Evolutionary conservation across 2,797 vertebrate species (phyloP).

Genomic region (Melanotaenia nigrans): DNA sequence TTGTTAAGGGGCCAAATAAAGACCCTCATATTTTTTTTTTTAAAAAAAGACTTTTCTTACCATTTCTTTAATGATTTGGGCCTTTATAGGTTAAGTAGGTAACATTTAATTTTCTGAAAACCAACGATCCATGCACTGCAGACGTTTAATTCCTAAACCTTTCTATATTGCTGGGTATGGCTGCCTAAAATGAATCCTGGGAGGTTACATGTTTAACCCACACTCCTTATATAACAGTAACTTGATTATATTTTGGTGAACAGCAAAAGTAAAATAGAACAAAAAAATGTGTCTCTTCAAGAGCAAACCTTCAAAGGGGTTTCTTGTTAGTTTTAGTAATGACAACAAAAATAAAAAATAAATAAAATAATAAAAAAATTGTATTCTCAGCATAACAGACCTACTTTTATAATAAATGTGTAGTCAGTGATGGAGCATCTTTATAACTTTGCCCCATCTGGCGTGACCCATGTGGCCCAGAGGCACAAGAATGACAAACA

Average conservation of each 20-base stretch:
- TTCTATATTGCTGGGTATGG: neutral
- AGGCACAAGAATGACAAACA: conserved; percentile 48
- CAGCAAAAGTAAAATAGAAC: neutral
- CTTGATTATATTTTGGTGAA: neutral
- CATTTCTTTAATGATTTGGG: too few relatives aligned
- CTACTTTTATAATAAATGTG: conserved; percentile 20
- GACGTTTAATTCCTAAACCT: neutral
- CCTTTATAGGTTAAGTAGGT: too few relatives aligned
- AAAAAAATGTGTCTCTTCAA: neutral
- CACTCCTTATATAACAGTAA: neutral
- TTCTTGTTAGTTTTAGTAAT: neutral
- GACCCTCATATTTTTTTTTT: too few relatives aligned
- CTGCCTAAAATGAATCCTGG: neutral
- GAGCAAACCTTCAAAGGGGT: neutral
- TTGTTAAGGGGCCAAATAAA: too few relatives aligned
- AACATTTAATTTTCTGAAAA: neutral
- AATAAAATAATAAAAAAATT: neutral
- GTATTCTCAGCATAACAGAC: neutral
- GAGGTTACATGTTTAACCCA: neutral
- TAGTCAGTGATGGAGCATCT: conserved; percentile 16
- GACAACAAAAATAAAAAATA: too few relatives aligned
- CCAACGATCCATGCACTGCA: too few relatives aligned
- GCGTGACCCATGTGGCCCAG: conserved; percentile 36
- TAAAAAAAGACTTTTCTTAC: too few relatives aligned
- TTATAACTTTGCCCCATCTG: conserved; percentile 49